Evolutionary conservation across 2,888 invertebrate genomes (phyloP).

Genomic region (Marasmarcha lunaedactyla): DNA sequence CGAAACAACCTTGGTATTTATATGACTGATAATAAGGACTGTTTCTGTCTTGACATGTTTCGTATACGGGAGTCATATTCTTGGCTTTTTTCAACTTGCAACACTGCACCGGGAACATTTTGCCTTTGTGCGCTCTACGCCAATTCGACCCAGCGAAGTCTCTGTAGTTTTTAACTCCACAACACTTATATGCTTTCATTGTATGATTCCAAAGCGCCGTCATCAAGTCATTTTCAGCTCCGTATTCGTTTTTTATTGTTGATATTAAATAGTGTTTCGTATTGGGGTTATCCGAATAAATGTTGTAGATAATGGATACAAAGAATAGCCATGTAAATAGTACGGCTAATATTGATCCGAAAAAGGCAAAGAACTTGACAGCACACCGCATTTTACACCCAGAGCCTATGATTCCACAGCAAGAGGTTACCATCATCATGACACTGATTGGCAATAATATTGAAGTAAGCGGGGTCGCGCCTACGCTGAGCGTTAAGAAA

Average conservation of each 20-base stretch:
- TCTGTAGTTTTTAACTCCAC: conserved; percentile 35
- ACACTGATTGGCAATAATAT: conserved; percentile 35
- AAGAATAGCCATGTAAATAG: conserved; percentile 44
- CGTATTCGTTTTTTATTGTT: conserved; percentile 34
- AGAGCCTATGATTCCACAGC: conserved; percentile 51
- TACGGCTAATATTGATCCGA: conserved; percentile 31
- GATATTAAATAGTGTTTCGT: conserved; percentile 27
- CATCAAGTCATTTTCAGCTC: conserved; percentile 42
- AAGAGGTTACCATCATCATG: conserved; percentile 42
- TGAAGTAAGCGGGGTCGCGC: conserved; percentile 41
- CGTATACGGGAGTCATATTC: neutral
- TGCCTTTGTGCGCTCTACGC: conserved; percentile 28
- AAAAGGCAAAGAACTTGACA: conserved; percentile 45
- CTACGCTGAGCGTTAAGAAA: conserved; percentile 42
- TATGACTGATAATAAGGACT: neutral
- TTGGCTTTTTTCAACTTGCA: conserved; percentile 25
- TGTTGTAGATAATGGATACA: conserved; percentile 41
- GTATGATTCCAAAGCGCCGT: conserved; percentile 40
- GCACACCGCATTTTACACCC: conserved; percentile 51
- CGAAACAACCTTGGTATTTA: neutral
- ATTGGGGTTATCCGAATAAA: conserved; percentile 36
- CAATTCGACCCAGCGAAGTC: conserved; percentile 43
- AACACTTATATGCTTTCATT: conserved; percentile 50
- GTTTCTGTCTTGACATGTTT: neutral
- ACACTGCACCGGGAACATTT: conserved; percentile 42